phyloP scores from a whole-genome alignment of 1,140 invertebrate species.

The Drosophila mojavensis region DNA sequence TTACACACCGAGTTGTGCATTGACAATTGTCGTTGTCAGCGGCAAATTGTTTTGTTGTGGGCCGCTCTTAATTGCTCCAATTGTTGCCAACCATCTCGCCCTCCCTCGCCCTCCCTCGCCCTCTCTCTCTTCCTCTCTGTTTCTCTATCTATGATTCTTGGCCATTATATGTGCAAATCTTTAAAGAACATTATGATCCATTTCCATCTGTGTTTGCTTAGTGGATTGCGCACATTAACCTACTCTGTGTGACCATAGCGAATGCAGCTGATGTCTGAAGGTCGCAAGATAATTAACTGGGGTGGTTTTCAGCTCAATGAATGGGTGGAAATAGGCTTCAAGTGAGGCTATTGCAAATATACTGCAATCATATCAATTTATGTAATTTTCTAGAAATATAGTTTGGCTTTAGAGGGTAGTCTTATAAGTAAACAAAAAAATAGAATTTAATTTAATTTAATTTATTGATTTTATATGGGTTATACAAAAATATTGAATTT shows the following conservation, averaged over 20 bases:
- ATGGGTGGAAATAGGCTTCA: too few relatives aligned
- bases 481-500: too few relatives aligned
- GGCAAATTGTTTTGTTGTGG: conserved; percentile 65
- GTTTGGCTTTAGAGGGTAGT: too few relatives aligned
- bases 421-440: too few relatives aligned
- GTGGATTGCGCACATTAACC: not conserved
- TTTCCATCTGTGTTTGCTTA: conserved; percentile 38
- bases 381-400: too few relatives aligned
- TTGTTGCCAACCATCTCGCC: conserved; percentile 37
- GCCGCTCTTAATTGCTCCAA: conserved; percentile 59
- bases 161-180: conserved; percentile 41
- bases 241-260: not conserved
- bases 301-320: not conserved
- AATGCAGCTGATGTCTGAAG: conserved; percentile 20
- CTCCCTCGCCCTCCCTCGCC: too few relatives aligned
- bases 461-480: too few relatives aligned
- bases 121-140: not conserved
- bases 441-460: too few relatives aligned
- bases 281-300: not conserved
- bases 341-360: too few relatives aligned
- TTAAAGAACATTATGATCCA: conserved; percentile 22
- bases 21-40: conserved; percentile 61
- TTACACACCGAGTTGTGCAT: conserved; percentile 58
- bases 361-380: too few relatives aligned
- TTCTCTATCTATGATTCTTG: not conserved